Conservation (phyloP, 2,113 vertebrate species). For the Camelus dromedarius region DNA sequence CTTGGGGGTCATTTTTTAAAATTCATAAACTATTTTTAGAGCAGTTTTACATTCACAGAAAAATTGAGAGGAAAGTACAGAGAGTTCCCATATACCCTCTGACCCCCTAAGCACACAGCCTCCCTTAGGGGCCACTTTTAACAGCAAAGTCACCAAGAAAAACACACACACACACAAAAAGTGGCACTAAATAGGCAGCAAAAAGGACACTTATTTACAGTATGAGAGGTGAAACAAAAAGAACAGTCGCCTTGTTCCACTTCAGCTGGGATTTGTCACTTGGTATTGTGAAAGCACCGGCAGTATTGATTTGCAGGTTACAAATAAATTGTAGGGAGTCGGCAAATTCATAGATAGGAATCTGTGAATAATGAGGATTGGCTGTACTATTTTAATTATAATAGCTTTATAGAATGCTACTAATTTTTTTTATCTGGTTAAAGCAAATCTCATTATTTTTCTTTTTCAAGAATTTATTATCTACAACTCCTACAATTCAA, state of each 20-base stretch:
- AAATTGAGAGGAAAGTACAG: no score
- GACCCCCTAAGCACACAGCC: no score
- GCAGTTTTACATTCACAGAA: no score
- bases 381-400: neutral
- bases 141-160: neutral
- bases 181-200: neutral
- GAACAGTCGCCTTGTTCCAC: neutral
- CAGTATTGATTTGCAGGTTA: neutral
- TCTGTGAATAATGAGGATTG: neutral
- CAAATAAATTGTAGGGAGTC: neutral
- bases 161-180: neutral
- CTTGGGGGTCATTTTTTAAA: neutral
- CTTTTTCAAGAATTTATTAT: neutral
- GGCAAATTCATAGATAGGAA: neutral
- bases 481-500: neutral
- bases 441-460: neutral
- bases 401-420: neutral
- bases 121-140: neutral
- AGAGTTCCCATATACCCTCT: no score
- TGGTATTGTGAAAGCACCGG: neutral
- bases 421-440: neutral
- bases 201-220: neutral
- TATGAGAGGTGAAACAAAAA: neutral
- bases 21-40: neutral
- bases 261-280: neutral